Conservation (phyloP, 2,797 vertebrate genomes). For the Ctenopoma kingsleyae region DNA sequence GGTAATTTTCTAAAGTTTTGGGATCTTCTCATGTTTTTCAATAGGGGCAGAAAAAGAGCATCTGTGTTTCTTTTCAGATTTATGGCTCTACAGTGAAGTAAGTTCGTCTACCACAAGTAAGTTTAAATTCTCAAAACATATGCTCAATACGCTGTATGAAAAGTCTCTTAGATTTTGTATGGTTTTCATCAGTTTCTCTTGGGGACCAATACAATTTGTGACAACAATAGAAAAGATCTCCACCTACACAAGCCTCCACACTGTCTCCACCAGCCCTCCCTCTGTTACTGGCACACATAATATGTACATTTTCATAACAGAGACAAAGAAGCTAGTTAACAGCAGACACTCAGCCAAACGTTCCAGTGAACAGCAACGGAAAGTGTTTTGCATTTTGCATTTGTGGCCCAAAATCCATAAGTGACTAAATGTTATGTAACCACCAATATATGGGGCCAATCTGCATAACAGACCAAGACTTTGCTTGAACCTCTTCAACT, state of each 20-base stretch:
- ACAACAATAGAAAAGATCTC: constrained; percentile 37
- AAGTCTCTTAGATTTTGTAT: not conserved
- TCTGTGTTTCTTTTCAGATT: constrained; percentile 2
- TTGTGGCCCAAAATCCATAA: constrained; percentile 16
- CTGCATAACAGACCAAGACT: no score
- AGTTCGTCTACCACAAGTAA: not conserved
- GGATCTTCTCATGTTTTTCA: constrained; percentile 16
- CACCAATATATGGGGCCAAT: not conserved
- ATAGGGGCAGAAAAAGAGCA: not conserved
- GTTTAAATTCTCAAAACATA: not conserved
- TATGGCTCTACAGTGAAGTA: not conserved
- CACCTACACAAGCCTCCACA: constrained; percentile 45
- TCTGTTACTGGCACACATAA: constrained; percentile 37
- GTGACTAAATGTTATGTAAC: constrained; percentile 16
- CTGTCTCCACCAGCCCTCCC: constrained; percentile 17
- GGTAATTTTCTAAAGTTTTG: constrained; percentile 28
- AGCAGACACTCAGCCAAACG: constrained; percentile 6
- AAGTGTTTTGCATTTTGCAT: constrained; percentile 20
- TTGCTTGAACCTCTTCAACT: no score
- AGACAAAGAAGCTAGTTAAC: constrained; percentile 19
- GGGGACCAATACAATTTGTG: constrained; percentile 18
- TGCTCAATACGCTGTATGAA: not conserved
- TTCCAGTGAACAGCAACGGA: constrained; percentile 20
- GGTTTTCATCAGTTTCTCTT: constrained; percentile 21
- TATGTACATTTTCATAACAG: constrained; percentile 15